Evolutionary conservation across 2,113 vertebrate species (phyloP).

Genomic region (Entelurus aequoreus): DNA sequence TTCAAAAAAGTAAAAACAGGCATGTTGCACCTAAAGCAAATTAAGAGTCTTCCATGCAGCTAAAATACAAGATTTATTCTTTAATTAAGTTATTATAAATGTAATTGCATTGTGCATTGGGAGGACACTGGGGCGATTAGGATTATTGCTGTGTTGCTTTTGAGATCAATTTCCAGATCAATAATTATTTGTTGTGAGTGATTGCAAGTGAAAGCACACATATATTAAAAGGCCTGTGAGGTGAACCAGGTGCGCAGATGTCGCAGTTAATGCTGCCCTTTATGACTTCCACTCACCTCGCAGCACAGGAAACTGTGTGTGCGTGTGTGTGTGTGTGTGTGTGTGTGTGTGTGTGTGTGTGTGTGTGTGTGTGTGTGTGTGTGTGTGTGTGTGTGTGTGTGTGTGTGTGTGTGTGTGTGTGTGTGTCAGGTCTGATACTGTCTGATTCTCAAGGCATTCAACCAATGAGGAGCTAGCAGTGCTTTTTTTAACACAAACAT

Average conservation of each 20-base stretch:
- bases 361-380: not conserved
- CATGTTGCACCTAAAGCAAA: too few relatives aligned
- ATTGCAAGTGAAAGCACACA: too few relatives aligned
- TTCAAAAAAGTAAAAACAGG: too few relatives aligned
- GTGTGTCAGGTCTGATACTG: slow-evolving; percentile 4
- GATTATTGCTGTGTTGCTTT: too few relatives aligned
- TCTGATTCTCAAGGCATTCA: slow-evolving; percentile 25
- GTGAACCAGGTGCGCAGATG: slow-evolving; percentile 78
- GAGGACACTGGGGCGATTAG: too few relatives aligned
- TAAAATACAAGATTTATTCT: too few relatives aligned
- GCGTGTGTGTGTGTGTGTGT: slow-evolving; percentile 2
- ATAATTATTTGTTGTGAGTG: too few relatives aligned
- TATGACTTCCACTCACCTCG: slow-evolving; percentile 86
- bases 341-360: not conserved
- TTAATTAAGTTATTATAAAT: too few relatives aligned
- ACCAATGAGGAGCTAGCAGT: slow-evolving; percentile 25
- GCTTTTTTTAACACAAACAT: slow-evolving; percentile 16
- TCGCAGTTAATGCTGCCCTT: slow-evolving; percentile 84
- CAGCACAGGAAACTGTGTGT: slow-evolving; percentile 55
- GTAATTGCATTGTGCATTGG: too few relatives aligned
- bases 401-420: slow-evolving; percentile 10
- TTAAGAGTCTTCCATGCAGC: too few relatives aligned
- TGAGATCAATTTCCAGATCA: too few relatives aligned
- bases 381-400: slow-evolving; percentile 4
- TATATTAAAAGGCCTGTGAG: slow-evolving; percentile 48